A percentile compares a stretch with the other conserved stretches of the same genome.
phyloP scores from a whole-genome alignment of 2,113 vertebrate species.

The Rhinopomastus cyanomelas region DNA sequence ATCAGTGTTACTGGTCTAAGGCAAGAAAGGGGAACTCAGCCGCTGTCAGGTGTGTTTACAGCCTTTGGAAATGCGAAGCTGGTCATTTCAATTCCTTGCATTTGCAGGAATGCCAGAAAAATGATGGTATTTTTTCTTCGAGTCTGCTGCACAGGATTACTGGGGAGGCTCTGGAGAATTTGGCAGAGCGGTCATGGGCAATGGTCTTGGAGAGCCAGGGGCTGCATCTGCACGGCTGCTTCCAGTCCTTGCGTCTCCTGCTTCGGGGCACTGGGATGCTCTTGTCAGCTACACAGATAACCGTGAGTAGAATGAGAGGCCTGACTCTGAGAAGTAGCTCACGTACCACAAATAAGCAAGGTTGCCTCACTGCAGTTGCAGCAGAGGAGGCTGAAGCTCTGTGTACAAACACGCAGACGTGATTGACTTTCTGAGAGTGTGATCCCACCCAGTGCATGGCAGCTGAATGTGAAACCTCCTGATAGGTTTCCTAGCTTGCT shows the following conservation, averaged over 20 bases:
- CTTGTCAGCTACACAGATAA: neutral
- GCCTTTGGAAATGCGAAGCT: neutral
- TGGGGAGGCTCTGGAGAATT: neutral
- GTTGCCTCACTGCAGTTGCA: neutral
- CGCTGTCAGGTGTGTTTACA: neutral
- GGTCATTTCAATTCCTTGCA: neutral
- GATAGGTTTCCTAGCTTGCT: slow-evolving; percentile 13
- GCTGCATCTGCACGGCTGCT: neutral
- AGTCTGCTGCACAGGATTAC: neutral
- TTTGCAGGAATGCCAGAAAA: neutral
- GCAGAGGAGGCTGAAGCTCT: neutral
- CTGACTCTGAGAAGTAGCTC: neutral
- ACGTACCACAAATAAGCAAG: accelerated
- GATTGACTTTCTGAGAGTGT: neutral
- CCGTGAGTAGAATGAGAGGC: accelerated
- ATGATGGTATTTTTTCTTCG: neutral
- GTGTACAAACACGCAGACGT: neutral
- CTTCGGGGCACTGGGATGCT: neutral
- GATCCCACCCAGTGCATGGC: neutral
- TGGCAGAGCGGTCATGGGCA: neutral
- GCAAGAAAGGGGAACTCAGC: neutral
- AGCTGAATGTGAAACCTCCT: neutral
- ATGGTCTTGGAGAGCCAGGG: accelerated
- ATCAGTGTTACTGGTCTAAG: neutral
- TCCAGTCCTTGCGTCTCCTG: neutral